phyloP scores from a whole-genome alignment of 2,888 invertebrate genomes.

The Allolobophora icterica region DNA sequence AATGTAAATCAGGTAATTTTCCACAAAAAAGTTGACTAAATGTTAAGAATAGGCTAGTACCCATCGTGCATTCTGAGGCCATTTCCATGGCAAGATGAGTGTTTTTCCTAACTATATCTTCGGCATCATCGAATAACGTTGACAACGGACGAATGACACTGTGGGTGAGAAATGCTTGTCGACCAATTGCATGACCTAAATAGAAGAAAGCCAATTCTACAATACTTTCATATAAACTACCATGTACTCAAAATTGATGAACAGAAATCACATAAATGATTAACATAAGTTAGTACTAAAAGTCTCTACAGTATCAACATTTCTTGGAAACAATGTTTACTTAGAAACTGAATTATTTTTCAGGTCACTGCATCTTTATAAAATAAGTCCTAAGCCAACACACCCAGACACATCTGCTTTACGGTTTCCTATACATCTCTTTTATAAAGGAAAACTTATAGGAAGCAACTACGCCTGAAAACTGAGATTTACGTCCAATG shows the following conservation, averaged over 20 bases:
- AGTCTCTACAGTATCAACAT: neutral
- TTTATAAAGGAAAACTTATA: too few relatives aligned
- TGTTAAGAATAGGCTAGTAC: slow-evolving; percentile 45
- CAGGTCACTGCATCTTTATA: too few relatives aligned
- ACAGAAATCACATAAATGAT: neutral
- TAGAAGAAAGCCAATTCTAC: neutral
- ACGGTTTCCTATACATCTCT: too few relatives aligned
- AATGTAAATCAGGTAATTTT: neutral
- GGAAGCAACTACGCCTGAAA: neutral
- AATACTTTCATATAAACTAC: neutral
- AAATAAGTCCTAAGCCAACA: too few relatives aligned
- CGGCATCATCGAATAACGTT: slow-evolving; percentile 62
- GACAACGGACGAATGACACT: slow-evolving; percentile 60
- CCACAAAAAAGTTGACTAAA: neutral
- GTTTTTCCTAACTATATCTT: slow-evolving; percentile 62
- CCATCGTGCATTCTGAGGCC: slow-evolving; percentile 62
- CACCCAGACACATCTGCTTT: too few relatives aligned
- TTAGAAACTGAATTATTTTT: too few relatives aligned
- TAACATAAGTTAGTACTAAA: neutral
- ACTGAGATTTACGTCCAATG: neutral
- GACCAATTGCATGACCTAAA: slow-evolving; percentile 63
- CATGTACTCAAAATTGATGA: neutral
- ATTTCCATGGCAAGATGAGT: slow-evolving; percentile 64
- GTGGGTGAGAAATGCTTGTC: slow-evolving; percentile 61
- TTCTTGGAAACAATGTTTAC: neutral